Base-by-base conservation (phyloP, 2,888 invertebrate genomes). In the Aradus depressus region DNA sequence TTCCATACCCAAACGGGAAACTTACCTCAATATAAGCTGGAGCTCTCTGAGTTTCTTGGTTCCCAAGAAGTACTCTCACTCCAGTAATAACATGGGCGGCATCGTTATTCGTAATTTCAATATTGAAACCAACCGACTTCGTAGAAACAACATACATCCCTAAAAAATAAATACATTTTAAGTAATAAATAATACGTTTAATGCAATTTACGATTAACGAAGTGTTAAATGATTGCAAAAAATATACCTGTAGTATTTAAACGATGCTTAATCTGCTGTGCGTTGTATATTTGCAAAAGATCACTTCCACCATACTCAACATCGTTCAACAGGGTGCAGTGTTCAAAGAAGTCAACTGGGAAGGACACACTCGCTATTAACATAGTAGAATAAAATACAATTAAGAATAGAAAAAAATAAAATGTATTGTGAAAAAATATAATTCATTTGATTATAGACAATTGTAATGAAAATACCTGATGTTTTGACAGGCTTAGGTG, bases 331-430 rank as follows among this genome's bases (percentile, higher is more conserved):
- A 81, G 77, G 49, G 85, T 84, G 66, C 93, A 93, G 65, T 92
- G 88, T 67, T 97, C 96, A 68, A 97, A 97, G 75, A 95, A 96
- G 66, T 97, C 97, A 31, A 93, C 84, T 0, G 95, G 91, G 68
- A 96, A 93, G 32, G 80, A 75, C 0, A 87, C 78, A 1, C 77
- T 72, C 26, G 80, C 80, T 62, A 52, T 14, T 55, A 51, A 52
- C 32, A 43, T n/a, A n/a, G n/a, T n/a, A n/a, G n/a, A n/a, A 54
- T 51, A 18, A 31, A 44, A 16, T 28, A 31, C 12, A 44, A 12
- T 39, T 28, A 21, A 18, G 16, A 21, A n/a, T 23, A 39, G 10
- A 3, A 16, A 12, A 44, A 44, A 45, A 35, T 22, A 34, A 18
- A 52, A 43, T 12, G 42, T 3, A 41, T 10, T 14, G 39, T 32